A percentile compares a stretch with the other conserved stretches of the same genome.
Evolutionary conservation across 2,888 invertebrate genomes (phyloP).

Genomic region (Orchesella flavescens): DNA sequence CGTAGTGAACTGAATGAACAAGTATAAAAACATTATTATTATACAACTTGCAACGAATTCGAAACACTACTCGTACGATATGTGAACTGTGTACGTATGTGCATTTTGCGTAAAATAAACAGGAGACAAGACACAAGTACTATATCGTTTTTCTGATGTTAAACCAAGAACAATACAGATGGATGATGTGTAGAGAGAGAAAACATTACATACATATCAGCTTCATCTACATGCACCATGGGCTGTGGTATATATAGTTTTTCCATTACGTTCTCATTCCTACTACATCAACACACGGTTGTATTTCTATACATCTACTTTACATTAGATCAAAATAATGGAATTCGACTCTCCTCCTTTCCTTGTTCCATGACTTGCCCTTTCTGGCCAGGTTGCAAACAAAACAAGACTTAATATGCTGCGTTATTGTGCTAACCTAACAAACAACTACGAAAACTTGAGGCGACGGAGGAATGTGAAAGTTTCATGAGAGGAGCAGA

Average conservation of each 20-base stretch:
- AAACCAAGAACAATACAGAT: no score
- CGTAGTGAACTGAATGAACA: slow-evolving; percentile 10
- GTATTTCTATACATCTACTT: background rate
- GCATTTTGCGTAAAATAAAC: background rate
- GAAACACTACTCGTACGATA: background rate
- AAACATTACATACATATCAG: background rate
- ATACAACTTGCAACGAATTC: slow-evolving; percentile 3
- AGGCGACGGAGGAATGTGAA: slow-evolving; percentile 62
- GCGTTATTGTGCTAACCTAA: slow-evolving; percentile 43
- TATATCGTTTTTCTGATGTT: no score
- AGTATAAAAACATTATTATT: background rate
- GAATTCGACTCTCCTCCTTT: slow-evolving; percentile 13
- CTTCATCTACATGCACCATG: no score
- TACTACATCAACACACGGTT: no score
- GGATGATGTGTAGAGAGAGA: no score
- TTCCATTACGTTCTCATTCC: no score
- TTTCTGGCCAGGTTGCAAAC: slow-evolving; percentile 52
- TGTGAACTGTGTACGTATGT: background rate
- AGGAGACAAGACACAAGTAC: no score
- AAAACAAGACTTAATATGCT: slow-evolving; percentile 50
- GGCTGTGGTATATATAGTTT: no score
- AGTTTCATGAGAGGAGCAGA: slow-evolving; percentile 59
- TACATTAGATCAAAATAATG: slow-evolving; percentile 26
- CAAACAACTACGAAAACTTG: slow-evolving; percentile 56
- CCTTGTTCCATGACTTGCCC: slow-evolving; percentile 20